Evolutionary conservation across 2,797 vertebrate genomes (phyloP), one percentile per base, ranked within the genome.

Genomic region (Fringilla coelebs): DNA sequence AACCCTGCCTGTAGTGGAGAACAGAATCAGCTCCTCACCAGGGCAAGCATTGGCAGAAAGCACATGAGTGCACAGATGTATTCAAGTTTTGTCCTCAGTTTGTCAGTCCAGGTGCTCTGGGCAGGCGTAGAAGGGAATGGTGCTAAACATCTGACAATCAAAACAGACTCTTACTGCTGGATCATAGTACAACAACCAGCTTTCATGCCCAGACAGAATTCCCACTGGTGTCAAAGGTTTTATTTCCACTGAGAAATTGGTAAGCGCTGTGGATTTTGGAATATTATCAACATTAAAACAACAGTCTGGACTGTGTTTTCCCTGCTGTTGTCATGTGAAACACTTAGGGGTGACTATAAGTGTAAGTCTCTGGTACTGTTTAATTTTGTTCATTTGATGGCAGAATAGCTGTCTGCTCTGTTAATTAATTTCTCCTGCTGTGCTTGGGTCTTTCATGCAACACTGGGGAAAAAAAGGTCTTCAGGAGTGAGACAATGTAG

Each of bases 401-500:
- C 76, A 66, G 87, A 84, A 63, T 76, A 52, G 57, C 87, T 96
- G 79, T 91, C 93, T 90, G 77, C 88, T 86, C 70, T 15, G 51
- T 93, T 94, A 95, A 95, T 97, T 96, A 88, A 92, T 86, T 92
- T 96, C 63, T 67, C 93, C 82, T 92, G 94, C 92, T 90, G 89
- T 48, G 88, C 60, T 85, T 22, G 0, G 6, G 66, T 78, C 80
- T 93, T 93, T 94, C 90, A 73, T 71, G 36, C 40, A 70, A 38
- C 80, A 55, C 77, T 2, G 7, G 58, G 60, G 18, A 4, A 61
- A 38, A 26, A 57, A 54, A 20, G 55, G 73, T 88, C 49, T 87
- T 85, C 4, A 6, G 46, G 74, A 71, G 52, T 41, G 57, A 92
- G 76, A 93, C 79, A 79, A 61, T 57, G 70, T 84, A 81, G 60